These are phyloP conservation scores for Bradysia coprophila DNA, from an alignment of 1,140 invertebrate species.

Conservation along the genomic window DNA sequence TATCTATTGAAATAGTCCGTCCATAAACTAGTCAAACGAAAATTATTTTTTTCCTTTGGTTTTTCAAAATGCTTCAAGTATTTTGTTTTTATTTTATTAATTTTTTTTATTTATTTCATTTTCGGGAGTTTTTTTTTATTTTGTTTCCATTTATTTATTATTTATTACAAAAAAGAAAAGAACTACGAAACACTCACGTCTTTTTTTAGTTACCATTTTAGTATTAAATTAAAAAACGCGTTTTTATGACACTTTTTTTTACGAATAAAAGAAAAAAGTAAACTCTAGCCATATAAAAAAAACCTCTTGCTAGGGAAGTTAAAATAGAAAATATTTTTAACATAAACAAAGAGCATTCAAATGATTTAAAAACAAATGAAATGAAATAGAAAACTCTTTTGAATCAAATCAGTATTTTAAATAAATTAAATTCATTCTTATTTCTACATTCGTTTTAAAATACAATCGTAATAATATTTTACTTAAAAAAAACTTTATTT, in stretches of 20 bases:
- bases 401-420: no score
- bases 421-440: no score
- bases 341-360: no score
- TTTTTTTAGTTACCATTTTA: background rate
- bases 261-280: background rate
- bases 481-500: no score
- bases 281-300: background rate
- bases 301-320: no score
- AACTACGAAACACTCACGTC: background rate
- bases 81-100: background rate
- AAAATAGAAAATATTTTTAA: no score
- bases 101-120: background rate
- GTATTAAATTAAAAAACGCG: background rate
- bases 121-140: no score
- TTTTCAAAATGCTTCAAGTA: background rate
- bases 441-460: no score
- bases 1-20: background rate
- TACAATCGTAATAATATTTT: no score
- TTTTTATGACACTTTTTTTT: background rate
- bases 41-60: background rate
- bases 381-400: no score
- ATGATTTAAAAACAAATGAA: no score
- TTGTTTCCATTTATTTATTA: no score
- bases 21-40: background rate
- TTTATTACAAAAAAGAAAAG: background rate